phyloP scores from a whole-genome alignment of 2,797 vertebrate species.

The Melopsittacus undulatus region DNA sequence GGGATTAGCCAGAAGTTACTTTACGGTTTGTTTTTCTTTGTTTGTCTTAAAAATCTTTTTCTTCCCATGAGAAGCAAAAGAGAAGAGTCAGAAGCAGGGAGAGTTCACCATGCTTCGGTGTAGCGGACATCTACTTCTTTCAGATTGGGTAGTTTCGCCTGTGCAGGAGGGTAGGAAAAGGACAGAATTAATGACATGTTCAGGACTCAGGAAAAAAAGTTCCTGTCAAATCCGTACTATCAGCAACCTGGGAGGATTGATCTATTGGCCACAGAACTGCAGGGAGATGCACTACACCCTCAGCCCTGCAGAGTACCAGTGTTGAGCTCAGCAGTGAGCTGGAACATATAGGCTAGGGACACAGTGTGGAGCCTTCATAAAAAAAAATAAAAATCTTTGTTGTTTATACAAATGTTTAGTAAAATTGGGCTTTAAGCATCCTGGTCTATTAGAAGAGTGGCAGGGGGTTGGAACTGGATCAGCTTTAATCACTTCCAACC shows the following conservation, averaged over 20 bases:
- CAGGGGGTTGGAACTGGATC: too few relatives aligned
- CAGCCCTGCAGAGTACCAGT: rapidly evolving
- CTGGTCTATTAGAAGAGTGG: too few relatives aligned
- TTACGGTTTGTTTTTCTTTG: neutral
- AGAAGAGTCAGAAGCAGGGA: neutral
- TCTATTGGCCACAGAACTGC: neutral
- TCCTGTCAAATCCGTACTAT: neutral
- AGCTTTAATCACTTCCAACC: too few relatives aligned
- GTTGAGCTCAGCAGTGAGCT: neutral
- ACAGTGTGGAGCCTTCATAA: neutral
- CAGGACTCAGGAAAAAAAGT: neutral
- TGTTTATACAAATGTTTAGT: neutral
- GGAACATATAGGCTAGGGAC: rapidly evolving
- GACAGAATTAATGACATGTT: neutral
- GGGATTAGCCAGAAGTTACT: constrained; percentile 69
- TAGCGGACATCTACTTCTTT: constrained; percentile 98
- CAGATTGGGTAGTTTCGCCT: constrained; percentile 98
- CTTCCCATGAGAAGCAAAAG: constrained; percentile 56
- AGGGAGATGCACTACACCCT: rapidly evolving
- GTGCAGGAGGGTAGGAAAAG: neutral
- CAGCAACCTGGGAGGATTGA: neutral
- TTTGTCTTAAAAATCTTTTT: constrained; percentile 70
- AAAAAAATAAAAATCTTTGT: too few relatives aligned
- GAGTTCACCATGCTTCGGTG: constrained; percentile 96
- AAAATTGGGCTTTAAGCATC: neutral